Base-by-base conservation (phyloP, 2,113 vertebrate genomes). In the Tragelaphus scriptus region DNA sequence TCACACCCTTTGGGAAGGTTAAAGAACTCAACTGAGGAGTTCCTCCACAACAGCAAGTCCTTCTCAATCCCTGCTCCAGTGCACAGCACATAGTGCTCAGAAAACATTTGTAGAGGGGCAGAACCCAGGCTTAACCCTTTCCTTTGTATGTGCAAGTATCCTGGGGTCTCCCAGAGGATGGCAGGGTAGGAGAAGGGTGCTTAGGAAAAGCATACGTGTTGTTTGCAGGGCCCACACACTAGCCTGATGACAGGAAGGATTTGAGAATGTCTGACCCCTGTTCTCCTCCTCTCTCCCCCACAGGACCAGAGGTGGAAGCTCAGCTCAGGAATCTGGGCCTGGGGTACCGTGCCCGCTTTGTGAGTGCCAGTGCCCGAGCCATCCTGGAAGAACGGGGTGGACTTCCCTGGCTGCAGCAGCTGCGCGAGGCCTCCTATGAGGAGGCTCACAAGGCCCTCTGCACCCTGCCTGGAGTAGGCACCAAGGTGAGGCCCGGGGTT, bases 291-390 rank as follows among this genome's bases (percentile, higher is more conserved):
- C 3, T 25, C 8, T 65, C 25, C 6, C 90, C 47, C 19, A 9
- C 61, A 99, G 99, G 99, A 2, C 88, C 92, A 14, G 98, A 98
- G 0, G 98, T 99, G 0, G 99, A 99, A 98, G 97, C 98, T 5
- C 95, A 90, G 86, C 99, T 99, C 91, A 99, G 99, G 93, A 99
- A 99, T 4, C 98, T 99, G 75, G 99, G 99, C 55, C 99, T 99
- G 51, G 99, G 99, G 7, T 99, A 99, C 98, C 99, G 99, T 40
- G 99, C 99, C 63, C 99, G 98, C 89, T 99, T 99, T 7, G 97
- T 99, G 79, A 99, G 99, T 8, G 98, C 99, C 97, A 99, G 99
- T 1, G 99, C 99, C 0, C 98, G 95, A 30, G 98, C 99, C 86
- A 99, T 99, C 75, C 75, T 99, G 16, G 88, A 98, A 75, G 99